Percentiles rank a stretch among this genome's conserved stretches.
Conservation (phyloP, 2,113 vertebrate genomes). For the Misgurnus anguillicaudatus region DNA sequence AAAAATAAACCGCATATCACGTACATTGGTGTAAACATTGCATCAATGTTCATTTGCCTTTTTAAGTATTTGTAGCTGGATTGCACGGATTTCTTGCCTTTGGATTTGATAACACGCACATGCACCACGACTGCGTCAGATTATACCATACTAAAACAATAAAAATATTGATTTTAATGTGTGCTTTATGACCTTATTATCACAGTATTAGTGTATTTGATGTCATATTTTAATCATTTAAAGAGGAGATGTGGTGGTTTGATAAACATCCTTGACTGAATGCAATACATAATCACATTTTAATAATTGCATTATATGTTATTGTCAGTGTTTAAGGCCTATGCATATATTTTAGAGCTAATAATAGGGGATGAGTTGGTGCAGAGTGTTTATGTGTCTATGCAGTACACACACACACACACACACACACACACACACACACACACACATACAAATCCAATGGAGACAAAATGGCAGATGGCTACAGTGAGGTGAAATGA, state of each 20-base stretch:
- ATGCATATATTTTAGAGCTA: neutral
- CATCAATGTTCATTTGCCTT: neutral
- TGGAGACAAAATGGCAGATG: constrained; percentile 34
- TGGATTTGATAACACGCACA: constrained; percentile 27
- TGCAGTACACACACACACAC: neutral
- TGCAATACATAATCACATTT: neutral
- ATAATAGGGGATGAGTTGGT: neutral
- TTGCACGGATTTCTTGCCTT: neutral
- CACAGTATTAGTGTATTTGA: neutral
- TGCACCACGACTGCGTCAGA: neutral
- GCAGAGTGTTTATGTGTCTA: constrained; percentile 14
- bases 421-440: constrained; percentile 10
- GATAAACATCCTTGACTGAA: neutral
- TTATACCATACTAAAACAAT: neutral
- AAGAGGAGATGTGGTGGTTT: neutral
- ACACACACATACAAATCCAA: constrained; percentile 33
- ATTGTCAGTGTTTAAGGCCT: neutral
- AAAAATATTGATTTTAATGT: neutral
- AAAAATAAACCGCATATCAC: neutral
- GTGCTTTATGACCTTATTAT: neutral
- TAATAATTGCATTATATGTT: neutral
- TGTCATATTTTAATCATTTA: neutral
- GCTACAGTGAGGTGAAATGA: constrained; percentile 19
- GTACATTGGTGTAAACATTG: neutral
- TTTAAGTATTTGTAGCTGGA: neutral